A percentile compares a stretch with the other conserved stretches of the same genome.
phyloP scores from a whole-genome alignment of 1,140 invertebrate genomes.

The Trachelipus rathkii region DNA sequence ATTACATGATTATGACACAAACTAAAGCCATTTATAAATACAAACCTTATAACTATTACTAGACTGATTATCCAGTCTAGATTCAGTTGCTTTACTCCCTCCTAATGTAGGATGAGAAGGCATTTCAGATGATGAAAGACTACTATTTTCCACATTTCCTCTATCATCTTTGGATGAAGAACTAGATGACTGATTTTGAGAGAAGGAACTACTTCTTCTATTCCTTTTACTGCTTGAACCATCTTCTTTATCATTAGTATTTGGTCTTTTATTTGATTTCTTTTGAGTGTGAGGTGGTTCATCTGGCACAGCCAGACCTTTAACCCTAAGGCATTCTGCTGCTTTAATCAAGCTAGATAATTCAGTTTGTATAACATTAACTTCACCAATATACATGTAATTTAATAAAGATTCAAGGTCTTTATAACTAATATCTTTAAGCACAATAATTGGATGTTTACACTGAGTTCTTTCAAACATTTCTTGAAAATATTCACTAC shows the following conservation, averaged over 20 bases:
- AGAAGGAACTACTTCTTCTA: not conserved
- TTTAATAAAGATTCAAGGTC: slow-evolving; percentile 14
- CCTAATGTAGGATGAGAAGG: too few relatives aligned
- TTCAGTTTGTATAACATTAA: slow-evolving; percentile 5
- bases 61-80: not conserved
- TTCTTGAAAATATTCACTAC: slow-evolving; percentile 33
- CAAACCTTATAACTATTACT: not conserved
- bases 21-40: not conserved
- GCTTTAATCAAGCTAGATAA: slow-evolving; percentile 7
- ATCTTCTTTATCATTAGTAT: not conserved
- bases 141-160: too few relatives aligned
- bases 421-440: slow-evolving; percentile 21
- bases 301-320: slow-evolving; percentile 14
- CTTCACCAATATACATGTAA: slow-evolving; percentile 21
- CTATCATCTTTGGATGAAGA: not conserved
- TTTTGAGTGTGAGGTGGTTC: not conserved
- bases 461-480: slow-evolving; percentile 32
- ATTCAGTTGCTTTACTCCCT: not conserved
- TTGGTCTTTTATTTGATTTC: not conserved
- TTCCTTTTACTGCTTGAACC: slow-evolving; percentile 1
- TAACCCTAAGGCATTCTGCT: slow-evolving; percentile 14
- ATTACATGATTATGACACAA: not conserved
- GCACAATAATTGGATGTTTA: slow-evolving; percentile 29
- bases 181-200: not conserved
- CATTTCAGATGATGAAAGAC: too few relatives aligned